Base-by-base conservation (phyloP, 1,140 invertebrate species). In the Drosophila mojavensis region DNA sequence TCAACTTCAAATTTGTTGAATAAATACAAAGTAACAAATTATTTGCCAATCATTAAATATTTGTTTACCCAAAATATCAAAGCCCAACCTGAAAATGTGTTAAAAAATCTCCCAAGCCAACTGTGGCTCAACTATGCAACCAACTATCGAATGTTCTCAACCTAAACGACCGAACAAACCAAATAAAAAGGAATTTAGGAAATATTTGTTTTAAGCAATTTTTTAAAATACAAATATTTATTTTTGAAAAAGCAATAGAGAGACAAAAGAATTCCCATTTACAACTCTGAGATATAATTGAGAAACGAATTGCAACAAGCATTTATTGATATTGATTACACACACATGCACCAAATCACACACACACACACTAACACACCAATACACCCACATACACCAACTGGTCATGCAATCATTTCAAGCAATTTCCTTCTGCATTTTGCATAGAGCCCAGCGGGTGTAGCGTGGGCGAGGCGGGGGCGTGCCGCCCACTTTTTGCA, bases 281-380 rank as follows among this genome's bases (percentile, higher is more conserved):
- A 13, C 39, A 59, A 20, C 56, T 13, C 3, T 20, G 28, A n/a
- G 15, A 36, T 20, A 36, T 58, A 41, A 26, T 41, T n/a, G 33
- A 43, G 20, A 33, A 4, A 24, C 36, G 13, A 30, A 28, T 54
- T 64, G 43, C 26, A 10, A 15, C 45, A 48, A 51, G 10, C 62
- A 10, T 66, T 66, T 54, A 62, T 69, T 69, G 28, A 68, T 68
- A 61, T 68, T 68, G 48, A 61, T 68, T 59, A 28, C 24, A 58
- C 55, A 45, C 39, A 48, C 55, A 15, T 11, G 15, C n/a, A 53
- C 15, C 10, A 20, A 56, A 5, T 17, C 20, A 48, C 63, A 66
- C 10, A 33, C 30, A 33, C 33, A 33, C 33, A 33, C 33, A 33
- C 33, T 6, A 1, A 33, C 33, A 33, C 33, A 33, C 33, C 1